A percentile compares a stretch with the other conserved stretches of the same genome.
Evolutionary conservation across 2,888 invertebrate species (phyloP).

Genomic region (Papilio demoleus): DNA sequence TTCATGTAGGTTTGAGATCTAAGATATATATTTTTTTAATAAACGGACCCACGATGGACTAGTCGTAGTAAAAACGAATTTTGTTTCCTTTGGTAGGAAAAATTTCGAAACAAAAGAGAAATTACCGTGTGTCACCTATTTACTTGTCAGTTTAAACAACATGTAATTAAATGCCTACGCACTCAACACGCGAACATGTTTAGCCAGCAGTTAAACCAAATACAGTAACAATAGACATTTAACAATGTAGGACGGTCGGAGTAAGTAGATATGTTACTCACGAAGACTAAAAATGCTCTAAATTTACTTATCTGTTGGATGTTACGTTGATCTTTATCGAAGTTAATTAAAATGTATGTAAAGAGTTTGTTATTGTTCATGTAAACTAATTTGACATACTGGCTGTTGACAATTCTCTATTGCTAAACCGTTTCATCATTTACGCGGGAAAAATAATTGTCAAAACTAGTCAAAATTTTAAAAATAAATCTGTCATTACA

Average conservation of each 20-base stretch:
- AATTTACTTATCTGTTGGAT: not conserved
- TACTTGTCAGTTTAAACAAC: slow-evolving; percentile 30
- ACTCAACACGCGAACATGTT: slow-evolving; percentile 38
- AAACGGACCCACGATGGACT: too few relatives aligned
- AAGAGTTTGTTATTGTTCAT: too few relatives aligned
- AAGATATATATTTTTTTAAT: too few relatives aligned
- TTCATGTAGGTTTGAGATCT: too few relatives aligned
- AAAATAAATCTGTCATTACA: slow-evolving; percentile 18
- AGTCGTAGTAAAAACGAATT: too few relatives aligned
- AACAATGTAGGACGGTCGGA: slow-evolving; percentile 48
- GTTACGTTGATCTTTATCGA: not conserved
- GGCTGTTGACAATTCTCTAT: not conserved
- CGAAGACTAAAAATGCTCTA: not conserved
- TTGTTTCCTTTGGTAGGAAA: not conserved
- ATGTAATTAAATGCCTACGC: slow-evolving; percentile 56
- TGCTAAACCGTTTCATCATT: slow-evolving; percentile 8
- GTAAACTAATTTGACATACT: not conserved
- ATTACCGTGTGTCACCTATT: slow-evolving; percentile 27
- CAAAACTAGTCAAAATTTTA: too few relatives aligned
- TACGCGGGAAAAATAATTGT: not conserved
- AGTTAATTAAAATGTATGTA: too few relatives aligned
- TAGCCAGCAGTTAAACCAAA: slow-evolving; percentile 55
- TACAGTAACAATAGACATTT: slow-evolving; percentile 57
- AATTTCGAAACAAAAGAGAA: slow-evolving; percentile 16
- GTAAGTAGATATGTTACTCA: slow-evolving; percentile 5